phyloP scores from a whole-genome alignment of 2,797 vertebrate genomes.

The Antennarius maculatus region DNA sequence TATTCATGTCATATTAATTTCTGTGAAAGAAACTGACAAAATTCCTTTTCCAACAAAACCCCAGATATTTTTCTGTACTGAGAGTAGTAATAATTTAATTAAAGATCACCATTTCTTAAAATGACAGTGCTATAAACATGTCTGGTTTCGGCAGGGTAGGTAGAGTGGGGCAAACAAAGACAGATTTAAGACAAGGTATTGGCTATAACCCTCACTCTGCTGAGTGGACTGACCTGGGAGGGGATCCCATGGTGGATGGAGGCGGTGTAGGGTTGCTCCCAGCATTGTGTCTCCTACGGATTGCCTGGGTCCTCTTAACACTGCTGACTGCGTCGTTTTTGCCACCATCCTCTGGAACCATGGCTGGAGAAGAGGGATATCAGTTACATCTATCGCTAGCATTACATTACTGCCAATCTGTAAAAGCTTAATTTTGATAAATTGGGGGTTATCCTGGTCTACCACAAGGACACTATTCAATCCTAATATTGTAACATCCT shows the following conservation, averaged over 20 bases:
- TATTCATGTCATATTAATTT: conserved; percentile 5
- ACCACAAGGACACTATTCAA: no score
- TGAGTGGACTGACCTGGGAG: conserved; percentile 83
- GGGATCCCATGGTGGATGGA: conserved; percentile 91
- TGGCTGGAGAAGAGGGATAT: conserved; percentile 62
- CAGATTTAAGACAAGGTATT: neutral
- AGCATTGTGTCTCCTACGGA: conserved; percentile 90
- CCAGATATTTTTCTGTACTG: neutral
- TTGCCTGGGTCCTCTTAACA: conserved; percentile 89
- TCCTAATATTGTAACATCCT: no score
- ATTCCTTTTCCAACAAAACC: conserved; percentile 3
- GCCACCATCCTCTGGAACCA: conserved; percentile 79
- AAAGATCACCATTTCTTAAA: neutral
- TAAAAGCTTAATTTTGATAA: neutral
- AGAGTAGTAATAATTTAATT: neutral
- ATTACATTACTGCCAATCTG: conserved; percentile 18
- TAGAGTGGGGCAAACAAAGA: neutral
- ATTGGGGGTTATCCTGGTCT: neutral
- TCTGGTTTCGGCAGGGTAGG: neutral
- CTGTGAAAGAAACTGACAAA: neutral
- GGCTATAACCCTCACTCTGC: neutral
- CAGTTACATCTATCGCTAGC: conserved; percentile 38
- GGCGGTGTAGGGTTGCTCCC: conserved; percentile 93
- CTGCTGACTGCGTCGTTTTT: conserved; percentile 86
- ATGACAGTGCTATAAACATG: neutral